Conservation (phyloP, 1,140 invertebrate species). For the Polyergus mexicanus region DNA sequence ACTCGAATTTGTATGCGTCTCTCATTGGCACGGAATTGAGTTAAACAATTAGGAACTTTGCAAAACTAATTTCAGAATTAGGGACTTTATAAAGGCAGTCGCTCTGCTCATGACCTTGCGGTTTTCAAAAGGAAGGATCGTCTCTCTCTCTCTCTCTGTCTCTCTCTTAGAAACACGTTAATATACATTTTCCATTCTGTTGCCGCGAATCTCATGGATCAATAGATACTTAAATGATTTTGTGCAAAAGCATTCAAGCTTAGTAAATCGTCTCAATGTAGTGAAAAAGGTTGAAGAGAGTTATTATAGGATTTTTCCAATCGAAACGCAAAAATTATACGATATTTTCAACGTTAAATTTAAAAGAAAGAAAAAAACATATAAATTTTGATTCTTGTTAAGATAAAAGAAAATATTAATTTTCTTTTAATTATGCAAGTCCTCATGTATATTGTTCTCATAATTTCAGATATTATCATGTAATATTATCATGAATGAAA, state of each 20-base stretch:
- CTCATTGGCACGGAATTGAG: neutral
- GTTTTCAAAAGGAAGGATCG: conserved; percentile 22
- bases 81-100: conserved; percentile 18
- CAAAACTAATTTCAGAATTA: conserved; percentile 41
- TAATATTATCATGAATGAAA: neutral
- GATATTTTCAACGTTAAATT: neutral
- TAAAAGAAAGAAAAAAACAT: neutral
- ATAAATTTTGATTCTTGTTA: neutral
- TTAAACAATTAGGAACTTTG: conserved; percentile 57
- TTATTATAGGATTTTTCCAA: neutral
- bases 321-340: neutral
- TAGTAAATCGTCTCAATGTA: neutral
- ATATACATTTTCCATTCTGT: conserved; percentile 28
- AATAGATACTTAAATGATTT: neutral
- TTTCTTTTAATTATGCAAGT: conserved; percentile 5
- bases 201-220: neutral
- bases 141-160: neutral
- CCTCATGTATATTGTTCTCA: neutral
- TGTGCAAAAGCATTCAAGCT: neutral
- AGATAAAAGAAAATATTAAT: neutral
- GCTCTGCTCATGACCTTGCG: conserved; percentile 35
- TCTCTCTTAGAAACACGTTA: neutral
- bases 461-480: too few relatives aligned
- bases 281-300: neutral
- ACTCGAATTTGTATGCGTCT: neutral